A percentile compares a stretch with the other conserved stretches of the same genome.
Evolutionary conservation across 2,888 invertebrate genomes (phyloP).

Genomic region (Calliphora vomitoria): DNA sequence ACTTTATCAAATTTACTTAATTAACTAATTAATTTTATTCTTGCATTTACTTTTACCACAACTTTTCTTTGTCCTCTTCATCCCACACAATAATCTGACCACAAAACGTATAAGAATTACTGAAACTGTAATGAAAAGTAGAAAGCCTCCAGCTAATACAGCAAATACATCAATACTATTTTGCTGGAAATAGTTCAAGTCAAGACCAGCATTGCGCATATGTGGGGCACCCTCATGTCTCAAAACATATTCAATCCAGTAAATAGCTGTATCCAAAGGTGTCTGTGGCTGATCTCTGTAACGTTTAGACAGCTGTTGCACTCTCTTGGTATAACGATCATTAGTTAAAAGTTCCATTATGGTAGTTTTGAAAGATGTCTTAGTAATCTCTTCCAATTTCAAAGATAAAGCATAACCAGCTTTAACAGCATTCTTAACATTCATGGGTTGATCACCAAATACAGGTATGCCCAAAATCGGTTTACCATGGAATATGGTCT

Average conservation of each 20-base stretch:
- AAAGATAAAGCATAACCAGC: slow-evolving; percentile 78
- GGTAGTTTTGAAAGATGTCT: slow-evolving; percentile 50
- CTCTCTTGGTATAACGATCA: slow-evolving; percentile 74
- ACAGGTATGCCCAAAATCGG: slow-evolving; percentile 84
- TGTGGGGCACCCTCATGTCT: slow-evolving; percentile 55
- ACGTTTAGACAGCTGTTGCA: neutral
- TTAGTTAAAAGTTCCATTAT: slow-evolving; percentile 75
- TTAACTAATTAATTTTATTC: no score
- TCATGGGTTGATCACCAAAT: slow-evolving; percentile 82
- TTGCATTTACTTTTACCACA: no score
- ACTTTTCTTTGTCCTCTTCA: neutral
- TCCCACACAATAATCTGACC: neutral
- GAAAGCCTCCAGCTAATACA: slow-evolving; percentile 54
- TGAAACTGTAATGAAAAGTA: slow-evolving; percentile 7
- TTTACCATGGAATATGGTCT: slow-evolving; percentile 84
- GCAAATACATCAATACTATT: slow-evolving; percentile 53
- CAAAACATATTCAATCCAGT: slow-evolving; percentile 55
- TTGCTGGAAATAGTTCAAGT: neutral
- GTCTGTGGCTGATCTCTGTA: slow-evolving; percentile 36
- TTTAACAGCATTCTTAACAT: slow-evolving; percentile 78
- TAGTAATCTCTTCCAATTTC: slow-evolving; percentile 46
- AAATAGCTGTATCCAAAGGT: slow-evolving; percentile 46
- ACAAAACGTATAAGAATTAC: neutral
- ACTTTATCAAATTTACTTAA: no score
- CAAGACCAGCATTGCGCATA: neutral